Evolutionary conservation across 2,888 invertebrate species (phyloP), one percentile per base, ranked within the genome.

Genomic region (Melieria picta): DNA sequence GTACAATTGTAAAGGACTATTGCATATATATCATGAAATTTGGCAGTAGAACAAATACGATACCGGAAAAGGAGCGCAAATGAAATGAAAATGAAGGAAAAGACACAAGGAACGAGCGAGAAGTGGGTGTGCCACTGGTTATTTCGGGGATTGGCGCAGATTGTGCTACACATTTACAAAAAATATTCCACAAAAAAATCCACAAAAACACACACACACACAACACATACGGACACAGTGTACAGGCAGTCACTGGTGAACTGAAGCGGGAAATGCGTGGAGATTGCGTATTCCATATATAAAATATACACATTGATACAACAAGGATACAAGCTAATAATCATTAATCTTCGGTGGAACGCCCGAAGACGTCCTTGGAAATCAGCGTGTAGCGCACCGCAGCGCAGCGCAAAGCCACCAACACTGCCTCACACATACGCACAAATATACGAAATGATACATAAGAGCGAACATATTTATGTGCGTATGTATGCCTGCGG

Each of bases 271-370:
- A 30, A 30, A 71, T 61, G 69, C 55, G 69, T 71, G 56, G 63
- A 69, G 72, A 74, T 74, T 72, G 72, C 63, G 30, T 30, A 30
- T 30, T 30, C 30, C 30, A 30, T 30, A 30, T 30, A 65, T 70
- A 74, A 65, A 61, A 63, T 60, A 65, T 57, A 68, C 48, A 61
- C 71, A 71, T 68, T 65, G 68, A 68, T 69, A 77, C 63, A 74
- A 73, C 71, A 74, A 72, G 64, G 74, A 69, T 69, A 75, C 74
- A 77, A 76, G 76, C 78, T 78, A 77, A 78, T 77, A 77, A 77
- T 77, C 76, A 78, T 78, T 78, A 78, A 78, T 78, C 78, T 78
- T 77, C 73, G 67, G 73, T 74, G 74, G 74, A 73, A 78, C 77
- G 74, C 74, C 76, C 76, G 71, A 70, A 78, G 72, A 74, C 75